A percentile compares a stretch with the other conserved stretches of the same genome.
phyloP scores from a whole-genome alignment of 1,140 invertebrate species.

The Sitodiplosis mosellana region DNA sequence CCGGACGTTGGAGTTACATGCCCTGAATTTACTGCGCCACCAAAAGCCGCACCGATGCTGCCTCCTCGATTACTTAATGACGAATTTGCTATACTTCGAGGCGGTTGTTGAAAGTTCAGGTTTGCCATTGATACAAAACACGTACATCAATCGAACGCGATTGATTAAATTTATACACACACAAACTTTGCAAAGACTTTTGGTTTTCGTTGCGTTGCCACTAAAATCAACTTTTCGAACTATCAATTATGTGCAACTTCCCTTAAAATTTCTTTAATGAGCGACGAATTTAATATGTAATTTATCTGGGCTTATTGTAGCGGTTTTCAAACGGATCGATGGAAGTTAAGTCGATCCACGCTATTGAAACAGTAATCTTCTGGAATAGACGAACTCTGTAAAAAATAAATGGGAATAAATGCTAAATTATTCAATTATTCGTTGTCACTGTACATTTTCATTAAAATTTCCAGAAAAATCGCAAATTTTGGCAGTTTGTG shows the following conservation, averaged over 20 bases:
- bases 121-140: constrained; percentile 43
- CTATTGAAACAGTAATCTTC: too few relatives aligned
- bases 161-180: background rate
- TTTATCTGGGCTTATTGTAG: too few relatives aligned
- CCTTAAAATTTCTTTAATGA: background rate
- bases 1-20: constrained; percentile 51
- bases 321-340: too few relatives aligned
- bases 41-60: constrained; percentile 33
- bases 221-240: background rate
- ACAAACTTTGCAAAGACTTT: background rate
- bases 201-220: background rate
- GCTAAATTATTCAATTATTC: too few relatives aligned
- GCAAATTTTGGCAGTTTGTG: too few relatives aligned
- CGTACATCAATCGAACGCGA: background rate
- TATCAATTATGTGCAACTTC: background rate
- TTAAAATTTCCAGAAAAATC: too few relatives aligned
- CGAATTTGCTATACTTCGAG: constrained; percentile 51
- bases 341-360: too few relatives aligned
- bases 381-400: too few relatives aligned
- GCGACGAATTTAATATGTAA: too few relatives aligned
- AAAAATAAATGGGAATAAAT: too few relatives aligned
- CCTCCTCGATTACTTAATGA: constrained; percentile 37
- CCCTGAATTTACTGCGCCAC: constrained; percentile 36
- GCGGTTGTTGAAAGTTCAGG: constrained; percentile 63
- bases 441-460: too few relatives aligned